Base-by-base conservation (phyloP, 2,113 vertebrate species). In the Cathartes aura region DNA sequence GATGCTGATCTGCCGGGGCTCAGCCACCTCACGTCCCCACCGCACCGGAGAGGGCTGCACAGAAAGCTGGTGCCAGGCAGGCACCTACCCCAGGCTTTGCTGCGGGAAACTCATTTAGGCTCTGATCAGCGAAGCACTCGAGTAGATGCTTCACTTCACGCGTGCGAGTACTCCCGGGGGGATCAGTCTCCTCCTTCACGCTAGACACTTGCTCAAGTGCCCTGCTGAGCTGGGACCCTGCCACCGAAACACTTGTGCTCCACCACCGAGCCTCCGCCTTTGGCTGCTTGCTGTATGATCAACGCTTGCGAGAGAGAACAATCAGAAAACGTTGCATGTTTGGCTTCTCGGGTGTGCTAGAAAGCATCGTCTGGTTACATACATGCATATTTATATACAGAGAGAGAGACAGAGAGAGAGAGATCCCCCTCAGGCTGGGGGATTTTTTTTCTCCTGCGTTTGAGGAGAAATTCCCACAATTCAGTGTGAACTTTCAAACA, bases 291-390 rank as follows among this genome's bases (percentile, higher is more conserved):
- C 42, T 36, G 6, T 3, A 12, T 0, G 11, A 42, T 6, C 42
- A 3, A 0, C 0, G 8, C 26, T 40, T 17, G 13, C 1, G 22
- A 20, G 32, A 29, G 9, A 2, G 2, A 18, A 64, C 73, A 68
- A 23, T 0, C 2, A 0, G 47, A 20, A 40, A 45, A 8, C 0
- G 0, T 1, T 0, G 3, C 0, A 4, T 4, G 8, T 20, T 82
- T 50, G 60, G 15, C 9, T 71, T 15, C 42, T 13, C 10, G 38
- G 60, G 47, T 2, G 42, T 8, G 47, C n/a, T 16, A 29, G 59
- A 62, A 42, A 60, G 12, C 68, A 15, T 1, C 0, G 0, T 4
- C 23, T 2, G 29, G 13, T 6, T 42, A 22, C 18, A 1, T 15
- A 10, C 4, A 1, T 5, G 8, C 9, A 5, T 62, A 6, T 5